Evolutionary conservation across 2,797 vertebrate genomes (phyloP).

Genomic region (Oceanodroma leucorhoa): DNA sequence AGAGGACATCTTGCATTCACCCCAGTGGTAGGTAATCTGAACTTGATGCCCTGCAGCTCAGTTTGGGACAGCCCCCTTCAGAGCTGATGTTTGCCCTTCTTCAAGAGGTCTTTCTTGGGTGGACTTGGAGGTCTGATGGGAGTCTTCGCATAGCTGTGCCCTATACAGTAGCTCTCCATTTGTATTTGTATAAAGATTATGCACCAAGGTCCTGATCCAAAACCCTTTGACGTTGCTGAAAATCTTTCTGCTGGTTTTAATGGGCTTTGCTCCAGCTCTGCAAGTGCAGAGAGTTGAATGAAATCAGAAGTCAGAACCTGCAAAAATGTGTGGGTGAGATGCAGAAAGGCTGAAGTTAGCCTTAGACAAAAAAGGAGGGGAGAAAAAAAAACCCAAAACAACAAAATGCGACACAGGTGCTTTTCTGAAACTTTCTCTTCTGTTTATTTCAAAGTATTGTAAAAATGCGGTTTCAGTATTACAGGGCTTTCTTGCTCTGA

Average conservation of each 20-base stretch:
- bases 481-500: background rate
- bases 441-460: conserved; percentile 34
- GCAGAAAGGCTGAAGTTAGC: background rate
- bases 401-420: background rate
- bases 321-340: background rate
- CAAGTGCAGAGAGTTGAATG: background rate
- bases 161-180: background rate
- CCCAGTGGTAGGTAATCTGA: background rate
- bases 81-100: background rate
- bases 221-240: fast-evolving
- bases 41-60: background rate
- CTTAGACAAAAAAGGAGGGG: background rate
- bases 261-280: background rate
- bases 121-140: background rate
- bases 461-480: background rate
- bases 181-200: background rate
- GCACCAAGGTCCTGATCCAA: background rate
- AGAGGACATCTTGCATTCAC: background rate
- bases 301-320: background rate
- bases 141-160: background rate
- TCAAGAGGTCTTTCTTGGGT: background rate
- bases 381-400: background rate
- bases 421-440: conserved; percentile 48
- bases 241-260: background rate
- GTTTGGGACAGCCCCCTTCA: background rate